A percentile compares a stretch with the other conserved stretches of the same genome.
These are phyloP conservation scores for Macrophya annulata DNA, from an alignment of 2,888 invertebrate genomes.

Conservation along the genomic window DNA sequence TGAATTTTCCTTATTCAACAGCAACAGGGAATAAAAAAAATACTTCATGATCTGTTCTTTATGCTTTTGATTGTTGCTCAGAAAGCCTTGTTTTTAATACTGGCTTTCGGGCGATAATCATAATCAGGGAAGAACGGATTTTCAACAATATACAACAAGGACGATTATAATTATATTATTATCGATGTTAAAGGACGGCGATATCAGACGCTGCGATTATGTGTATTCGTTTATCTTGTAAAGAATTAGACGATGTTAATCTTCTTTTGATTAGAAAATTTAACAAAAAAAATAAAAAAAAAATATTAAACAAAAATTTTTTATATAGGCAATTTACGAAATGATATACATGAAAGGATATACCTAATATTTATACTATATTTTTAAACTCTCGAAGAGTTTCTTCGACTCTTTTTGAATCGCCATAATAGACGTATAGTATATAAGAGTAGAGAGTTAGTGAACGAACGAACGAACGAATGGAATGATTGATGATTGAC, in stretches of 20 bases:
- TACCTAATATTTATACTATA: background rate
- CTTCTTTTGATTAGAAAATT: too few species aligned
- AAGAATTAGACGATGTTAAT: too few species aligned
- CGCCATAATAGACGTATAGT: slow-evolving; percentile 24
- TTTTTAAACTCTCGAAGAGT: background rate
- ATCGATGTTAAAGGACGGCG: background rate
- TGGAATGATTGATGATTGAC: slow-evolving; percentile 54
- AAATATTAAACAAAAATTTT: too few species aligned
- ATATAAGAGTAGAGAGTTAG: background rate
- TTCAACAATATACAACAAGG: slow-evolving; percentile 59
- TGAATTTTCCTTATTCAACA: background rate
- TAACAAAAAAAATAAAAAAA: background rate
- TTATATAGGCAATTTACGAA: background rate
- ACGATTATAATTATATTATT: background rate
- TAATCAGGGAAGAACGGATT: slow-evolving; percentile 77
- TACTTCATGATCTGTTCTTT: slow-evolving; percentile 71
- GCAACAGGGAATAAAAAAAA: background rate
- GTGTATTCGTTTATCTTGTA: too few species aligned
- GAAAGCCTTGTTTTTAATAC: slow-evolving; percentile 77
- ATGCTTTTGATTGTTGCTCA: slow-evolving; percentile 81
- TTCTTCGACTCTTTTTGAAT: slow-evolving; percentile 44
- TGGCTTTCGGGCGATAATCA: slow-evolving; percentile 81
- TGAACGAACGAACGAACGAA: slow-evolving; percentile 15
- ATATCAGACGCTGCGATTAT: too few species aligned
- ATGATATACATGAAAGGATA: background rate